These are phyloP conservation scores for Psylliodes chrysocephalus DNA, from an alignment of 2,888 invertebrate species.

Conservation along the genomic window DNA sequence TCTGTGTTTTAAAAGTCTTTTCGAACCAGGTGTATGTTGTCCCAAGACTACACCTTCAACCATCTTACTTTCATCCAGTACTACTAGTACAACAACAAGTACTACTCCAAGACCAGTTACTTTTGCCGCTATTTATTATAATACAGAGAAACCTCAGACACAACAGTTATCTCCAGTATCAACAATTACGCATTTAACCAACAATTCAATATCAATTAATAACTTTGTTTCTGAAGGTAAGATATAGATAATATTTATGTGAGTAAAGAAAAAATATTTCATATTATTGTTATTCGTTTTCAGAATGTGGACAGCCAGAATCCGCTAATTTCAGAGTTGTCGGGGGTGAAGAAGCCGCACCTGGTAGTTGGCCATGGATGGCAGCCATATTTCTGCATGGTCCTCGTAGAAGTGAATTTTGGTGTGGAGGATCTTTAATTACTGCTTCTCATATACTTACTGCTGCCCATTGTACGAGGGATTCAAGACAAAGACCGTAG, in stretches of 20 bases:
- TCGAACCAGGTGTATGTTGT: conserved; percentile 93
- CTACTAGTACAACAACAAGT: conserved; percentile 53
- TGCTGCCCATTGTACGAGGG: conserved; percentile 93
- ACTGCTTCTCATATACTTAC: conserved; percentile 84
- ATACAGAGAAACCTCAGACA: conserved; percentile 46
- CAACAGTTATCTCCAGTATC: conserved; percentile 30
- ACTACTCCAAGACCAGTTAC: conserved; percentile 48
- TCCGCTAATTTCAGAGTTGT: conserved; percentile 89
- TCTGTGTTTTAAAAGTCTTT: conserved; percentile 89
- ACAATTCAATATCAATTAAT: conserved; percentile 44
- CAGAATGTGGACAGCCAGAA: conserved; percentile 86
- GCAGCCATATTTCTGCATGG: conserved; percentile 93
- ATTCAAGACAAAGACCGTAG: conserved; percentile 89
- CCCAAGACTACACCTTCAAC: conserved; percentile 68
- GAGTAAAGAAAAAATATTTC: too few species aligned
- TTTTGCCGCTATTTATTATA: conserved; percentile 50
- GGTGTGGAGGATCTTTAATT: conserved; percentile 93
- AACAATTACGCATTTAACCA: conserved; percentile 17
- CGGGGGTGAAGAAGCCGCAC: conserved; percentile 85
- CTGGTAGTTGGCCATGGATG: conserved; percentile 97
- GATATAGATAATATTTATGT: conserved; percentile 29
- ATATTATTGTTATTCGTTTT: conserved; percentile 49
- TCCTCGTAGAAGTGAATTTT: conserved; percentile 85
- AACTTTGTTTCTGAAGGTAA: conserved; percentile 68
- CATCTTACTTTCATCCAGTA: conserved; percentile 47